phyloP scores from a whole-genome alignment of 2,797 vertebrate species.

The Leucoraja ocellata region DNA sequence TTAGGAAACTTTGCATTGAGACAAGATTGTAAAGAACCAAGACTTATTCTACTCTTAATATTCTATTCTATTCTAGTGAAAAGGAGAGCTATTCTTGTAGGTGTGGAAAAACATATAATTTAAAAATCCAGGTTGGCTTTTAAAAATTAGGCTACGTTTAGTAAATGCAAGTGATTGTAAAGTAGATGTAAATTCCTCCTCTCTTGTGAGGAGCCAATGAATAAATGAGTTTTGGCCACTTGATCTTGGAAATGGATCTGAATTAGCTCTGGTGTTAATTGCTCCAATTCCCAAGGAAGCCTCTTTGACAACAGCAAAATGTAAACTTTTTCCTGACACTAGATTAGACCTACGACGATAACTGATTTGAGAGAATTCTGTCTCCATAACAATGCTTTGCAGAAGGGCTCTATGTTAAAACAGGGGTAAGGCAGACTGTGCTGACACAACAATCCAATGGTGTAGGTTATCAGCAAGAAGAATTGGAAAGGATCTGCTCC shows the following conservation, averaged over 20 bases:
- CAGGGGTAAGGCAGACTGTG: not conserved
- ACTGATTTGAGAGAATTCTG: not conserved
- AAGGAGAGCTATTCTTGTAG: not conserved
- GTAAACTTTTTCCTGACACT: not conserved
- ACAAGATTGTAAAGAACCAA: not conserved
- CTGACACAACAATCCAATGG: not conserved
- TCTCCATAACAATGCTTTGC: not conserved
- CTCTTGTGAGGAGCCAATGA: not conserved
- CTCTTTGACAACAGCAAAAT: not conserved
- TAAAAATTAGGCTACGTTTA: not conserved
- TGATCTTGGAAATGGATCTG: not conserved
- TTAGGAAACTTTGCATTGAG: not conserved
- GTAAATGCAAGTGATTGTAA: not conserved
- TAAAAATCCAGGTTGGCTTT: not conserved
- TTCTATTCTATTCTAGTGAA: not conserved
- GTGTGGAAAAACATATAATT: not conserved
- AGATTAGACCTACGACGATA: not conserved
- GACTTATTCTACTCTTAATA: not conserved
- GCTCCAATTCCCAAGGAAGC: not conserved
- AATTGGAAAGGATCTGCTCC: conserved; percentile 4
- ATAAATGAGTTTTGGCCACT: not conserved
- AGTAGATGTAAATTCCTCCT: no score
- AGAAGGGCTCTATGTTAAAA: not conserved
- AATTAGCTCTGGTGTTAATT: not conserved
- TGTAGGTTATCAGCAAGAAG: not conserved